Conservation (phyloP, 2,797 vertebrate species). For the Aldrovandia affinis region DNA sequence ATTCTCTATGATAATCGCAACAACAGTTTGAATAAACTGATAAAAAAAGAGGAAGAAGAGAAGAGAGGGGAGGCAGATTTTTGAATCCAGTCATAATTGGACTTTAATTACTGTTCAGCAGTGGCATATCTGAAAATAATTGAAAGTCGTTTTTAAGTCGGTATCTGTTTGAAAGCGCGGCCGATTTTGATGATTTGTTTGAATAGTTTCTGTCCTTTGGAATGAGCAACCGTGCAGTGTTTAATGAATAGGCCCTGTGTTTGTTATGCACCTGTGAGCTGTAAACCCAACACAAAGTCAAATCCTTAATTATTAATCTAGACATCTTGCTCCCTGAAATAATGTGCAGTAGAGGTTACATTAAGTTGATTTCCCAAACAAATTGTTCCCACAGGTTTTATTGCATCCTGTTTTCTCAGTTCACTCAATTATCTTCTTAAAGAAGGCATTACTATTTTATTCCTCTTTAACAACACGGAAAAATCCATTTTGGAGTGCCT, state of each 20-base stretch:
- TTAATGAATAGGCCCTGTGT: background rate
- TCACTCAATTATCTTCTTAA: slow-evolving; percentile 16
- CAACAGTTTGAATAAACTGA: too few relatives aligned
- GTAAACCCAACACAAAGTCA: background rate
- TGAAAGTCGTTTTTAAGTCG: background rate
- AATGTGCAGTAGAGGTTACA: slow-evolving; percentile 11
- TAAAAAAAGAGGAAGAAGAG: too few relatives aligned
- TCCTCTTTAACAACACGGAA: background rate
- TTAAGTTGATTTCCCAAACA: slow-evolving; percentile 15
- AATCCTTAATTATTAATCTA: background rate
- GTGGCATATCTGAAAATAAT: slow-evolving; percentile 46
- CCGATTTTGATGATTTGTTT: too few relatives aligned
- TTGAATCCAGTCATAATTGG: slow-evolving; percentile 39
- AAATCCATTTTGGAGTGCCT: background rate
- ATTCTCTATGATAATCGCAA: too few relatives aligned
- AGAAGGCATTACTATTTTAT: slow-evolving; percentile 1
- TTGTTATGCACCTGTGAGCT: background rate
- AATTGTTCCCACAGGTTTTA: slow-evolving; percentile 4
- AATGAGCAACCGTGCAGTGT: too few relatives aligned
- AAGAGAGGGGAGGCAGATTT: too few relatives aligned
- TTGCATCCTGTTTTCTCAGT: background rate
- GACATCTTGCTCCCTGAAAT: background rate
- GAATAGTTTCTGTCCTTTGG: too few relatives aligned
- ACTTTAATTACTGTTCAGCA: slow-evolving; percentile 60
- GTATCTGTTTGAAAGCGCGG: background rate